Percentiles rank a stretch among this genome's conserved stretches.
Evolutionary conservation across 1,140 invertebrate genomes (phyloP).

Genomic region (Nylanderia fulva): DNA sequence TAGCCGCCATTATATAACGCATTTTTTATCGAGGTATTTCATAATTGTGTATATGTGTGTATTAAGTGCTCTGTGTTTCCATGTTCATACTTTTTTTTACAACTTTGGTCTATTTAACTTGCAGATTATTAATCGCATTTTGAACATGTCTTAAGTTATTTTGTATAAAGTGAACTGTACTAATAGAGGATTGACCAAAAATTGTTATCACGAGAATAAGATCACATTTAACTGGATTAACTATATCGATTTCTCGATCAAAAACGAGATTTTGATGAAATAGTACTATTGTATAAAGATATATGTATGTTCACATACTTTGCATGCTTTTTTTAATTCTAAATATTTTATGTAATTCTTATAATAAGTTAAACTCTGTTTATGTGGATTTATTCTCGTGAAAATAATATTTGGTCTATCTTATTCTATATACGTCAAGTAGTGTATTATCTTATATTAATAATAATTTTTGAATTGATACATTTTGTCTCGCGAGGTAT

Average conservation of each 20-base stretch:
- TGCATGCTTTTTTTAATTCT: background rate
- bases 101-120: conserved; percentile 72
- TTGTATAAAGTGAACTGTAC: conserved; percentile 31
- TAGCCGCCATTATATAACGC: conserved; percentile 29
- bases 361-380: background rate
- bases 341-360: background rate
- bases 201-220: background rate
- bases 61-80: conserved; percentile 46
- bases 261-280: background rate
- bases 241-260: background rate
- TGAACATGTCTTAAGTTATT: conserved; percentile 38
- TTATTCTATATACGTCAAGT: conserved; percentile 11
- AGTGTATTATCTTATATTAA: conserved; percentile 20
- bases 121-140: conserved; percentile 40
- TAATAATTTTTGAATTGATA: conserved; percentile 58
- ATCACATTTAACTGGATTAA: conserved; percentile 4
- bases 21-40: conserved; percentile 70
- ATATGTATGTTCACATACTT: background rate
- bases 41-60: conserved; percentile 16
- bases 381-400: background rate
- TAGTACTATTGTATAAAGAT: background rate
- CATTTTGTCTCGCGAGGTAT: conserved; percentile 44
- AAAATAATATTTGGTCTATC: conserved; percentile 1
- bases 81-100: conserved; percentile 56
- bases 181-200: conserved; percentile 1